Conservation (phyloP, 2,113 vertebrate species). For the Crotalus tigris region DNA sequence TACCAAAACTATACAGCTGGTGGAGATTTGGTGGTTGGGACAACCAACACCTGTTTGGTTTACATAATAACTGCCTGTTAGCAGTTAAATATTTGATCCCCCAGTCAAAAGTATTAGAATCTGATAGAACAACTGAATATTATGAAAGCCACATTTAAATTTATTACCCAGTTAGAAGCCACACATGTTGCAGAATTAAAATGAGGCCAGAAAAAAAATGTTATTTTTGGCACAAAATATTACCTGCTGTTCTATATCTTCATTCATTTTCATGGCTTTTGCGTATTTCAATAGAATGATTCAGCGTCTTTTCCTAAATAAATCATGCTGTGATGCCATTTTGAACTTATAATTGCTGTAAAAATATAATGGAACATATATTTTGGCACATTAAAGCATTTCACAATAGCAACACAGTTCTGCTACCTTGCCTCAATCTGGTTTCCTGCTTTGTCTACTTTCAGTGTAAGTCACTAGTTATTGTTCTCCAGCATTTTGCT, state of each 20-base stretch:
- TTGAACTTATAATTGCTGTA: background rate
- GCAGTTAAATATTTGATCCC: background rate
- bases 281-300: constrained; percentile 22
- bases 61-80: background rate
- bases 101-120: background rate
- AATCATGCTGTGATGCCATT: background rate
- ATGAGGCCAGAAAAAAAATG: background rate
- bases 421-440: background rate
- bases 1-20: background rate
- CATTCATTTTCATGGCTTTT: constrained; percentile 23
- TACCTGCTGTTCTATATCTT: background rate
- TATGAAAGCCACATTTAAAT: background rate
- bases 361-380: background rate
- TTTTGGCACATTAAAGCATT: background rate
- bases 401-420: background rate
- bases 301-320: constrained; percentile 16
- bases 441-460: background rate
- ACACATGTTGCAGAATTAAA: background rate
- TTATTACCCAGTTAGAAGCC: background rate
- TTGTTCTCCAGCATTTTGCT: background rate
- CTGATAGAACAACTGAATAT: background rate
- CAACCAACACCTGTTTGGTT: background rate
- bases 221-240: constrained; percentile 6
- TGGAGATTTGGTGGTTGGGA: background rate
- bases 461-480: background rate